These are phyloP conservation scores for Nerophis ophidion DNA, from an alignment of 2,113 vertebrate genomes.

Conservation along the genomic window DNA sequence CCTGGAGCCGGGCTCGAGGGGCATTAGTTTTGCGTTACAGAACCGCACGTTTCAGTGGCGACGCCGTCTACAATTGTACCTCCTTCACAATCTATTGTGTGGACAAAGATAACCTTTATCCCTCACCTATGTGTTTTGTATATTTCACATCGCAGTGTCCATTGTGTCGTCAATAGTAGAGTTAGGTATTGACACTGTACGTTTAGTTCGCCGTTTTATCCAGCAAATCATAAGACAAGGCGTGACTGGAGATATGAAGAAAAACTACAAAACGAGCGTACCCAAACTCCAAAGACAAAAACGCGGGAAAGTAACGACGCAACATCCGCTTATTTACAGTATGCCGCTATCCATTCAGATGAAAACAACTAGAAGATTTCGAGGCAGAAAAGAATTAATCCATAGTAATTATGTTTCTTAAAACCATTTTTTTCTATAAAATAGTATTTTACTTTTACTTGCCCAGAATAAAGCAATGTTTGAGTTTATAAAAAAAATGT, in stretches of 20 bases:
- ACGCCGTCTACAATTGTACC: background rate
- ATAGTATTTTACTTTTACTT: background rate
- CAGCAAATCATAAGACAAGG: too few species aligned
- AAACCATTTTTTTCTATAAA: background rate
- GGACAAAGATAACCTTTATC: background rate
- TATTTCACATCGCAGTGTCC: background rate
- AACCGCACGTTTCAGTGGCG: background rate
- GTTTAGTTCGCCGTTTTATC: background rate
- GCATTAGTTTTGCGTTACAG: conserved; percentile 24
- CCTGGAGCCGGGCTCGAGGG: conserved; percentile 18
- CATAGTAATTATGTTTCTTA: too few species aligned
- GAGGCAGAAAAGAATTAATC: background rate
- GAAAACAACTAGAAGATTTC: background rate
- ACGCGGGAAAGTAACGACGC: conserved; percentile 62
- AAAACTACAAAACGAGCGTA: conserved; percentile 31
- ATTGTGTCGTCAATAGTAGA: accelerated
- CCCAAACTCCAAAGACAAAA: conserved; percentile 37
- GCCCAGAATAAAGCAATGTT: background rate
- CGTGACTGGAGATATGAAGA: background rate
- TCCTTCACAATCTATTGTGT: background rate
- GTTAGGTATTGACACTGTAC: accelerated
- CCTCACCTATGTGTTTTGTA: too few species aligned
- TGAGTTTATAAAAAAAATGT: background rate
- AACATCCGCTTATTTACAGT: conserved; percentile 51
- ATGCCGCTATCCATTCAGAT: conserved; percentile 1